Evolutionary conservation across 2,888 invertebrate genomes (phyloP).

Genomic region (Lagria hirta): DNA sequence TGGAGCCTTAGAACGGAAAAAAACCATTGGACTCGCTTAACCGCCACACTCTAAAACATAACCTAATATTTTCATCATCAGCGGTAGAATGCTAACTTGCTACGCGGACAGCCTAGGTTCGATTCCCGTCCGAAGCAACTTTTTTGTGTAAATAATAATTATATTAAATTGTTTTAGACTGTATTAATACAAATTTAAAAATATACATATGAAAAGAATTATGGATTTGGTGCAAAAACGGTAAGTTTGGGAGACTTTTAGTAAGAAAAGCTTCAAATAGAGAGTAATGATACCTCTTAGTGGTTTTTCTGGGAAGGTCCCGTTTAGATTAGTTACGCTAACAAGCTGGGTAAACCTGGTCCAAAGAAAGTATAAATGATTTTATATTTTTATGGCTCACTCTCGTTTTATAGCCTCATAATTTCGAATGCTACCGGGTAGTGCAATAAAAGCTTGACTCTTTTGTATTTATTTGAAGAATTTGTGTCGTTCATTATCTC

Average conservation of each 20-base stretch:
- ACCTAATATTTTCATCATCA: no score
- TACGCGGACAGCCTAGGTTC: no score
- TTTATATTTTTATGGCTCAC: conserved; percentile 46
- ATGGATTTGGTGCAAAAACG: no score
- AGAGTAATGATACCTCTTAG: no score
- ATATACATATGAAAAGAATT: no score
- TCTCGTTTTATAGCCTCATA: conserved; percentile 45
- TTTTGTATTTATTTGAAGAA: conserved; percentile 19
- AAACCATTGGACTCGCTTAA: no score
- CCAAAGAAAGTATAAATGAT: conserved; percentile 41
- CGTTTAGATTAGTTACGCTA: conserved; percentile 13
- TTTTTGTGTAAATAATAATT: no score
- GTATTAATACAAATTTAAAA: neutral
- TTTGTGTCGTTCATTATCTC: conserved; percentile 14
- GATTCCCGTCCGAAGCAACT: no score
- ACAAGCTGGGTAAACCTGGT: conserved; percentile 13
- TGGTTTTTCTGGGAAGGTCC: conserved; percentile 7
- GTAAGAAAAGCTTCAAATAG: neutral
- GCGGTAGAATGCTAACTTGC: no score
- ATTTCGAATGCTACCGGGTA: conserved; percentile 42
- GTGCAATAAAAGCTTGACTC: conserved; percentile 32
- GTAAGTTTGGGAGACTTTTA: neutral
- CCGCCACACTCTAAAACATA: no score
- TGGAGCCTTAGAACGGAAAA: no score
- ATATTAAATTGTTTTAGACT: no score